phyloP scores from a whole-genome alignment of 2,888 invertebrate species.

The Cataglyphis rosenhaueri region DNA sequence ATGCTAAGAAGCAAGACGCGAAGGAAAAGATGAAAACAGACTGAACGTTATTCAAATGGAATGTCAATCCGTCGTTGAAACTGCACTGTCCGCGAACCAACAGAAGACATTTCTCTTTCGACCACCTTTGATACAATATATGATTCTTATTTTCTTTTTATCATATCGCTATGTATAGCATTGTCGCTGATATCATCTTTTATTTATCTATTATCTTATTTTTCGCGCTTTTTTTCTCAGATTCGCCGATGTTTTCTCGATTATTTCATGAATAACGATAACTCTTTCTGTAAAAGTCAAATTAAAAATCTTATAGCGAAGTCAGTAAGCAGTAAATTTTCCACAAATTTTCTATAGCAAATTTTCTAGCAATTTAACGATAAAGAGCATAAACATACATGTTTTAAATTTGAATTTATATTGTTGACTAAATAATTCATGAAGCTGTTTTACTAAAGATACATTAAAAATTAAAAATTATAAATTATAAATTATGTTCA shows the following conservation, averaged over 20 bases:
- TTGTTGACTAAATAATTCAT: background rate
- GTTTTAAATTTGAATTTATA: too few relatives aligned
- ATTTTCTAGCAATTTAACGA: background rate
- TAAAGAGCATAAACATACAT: background rate
- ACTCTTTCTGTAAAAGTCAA: background rate
- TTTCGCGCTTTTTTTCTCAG: constrained; percentile 17
- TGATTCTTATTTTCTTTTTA: constrained; percentile 70
- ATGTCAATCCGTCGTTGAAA: constrained; percentile 78
- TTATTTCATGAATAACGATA: background rate
- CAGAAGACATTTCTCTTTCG: constrained; percentile 81
- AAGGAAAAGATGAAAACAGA: constrained; percentile 37
- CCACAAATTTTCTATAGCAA: background rate
- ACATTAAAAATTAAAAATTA: background rate
- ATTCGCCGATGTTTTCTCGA: background rate
- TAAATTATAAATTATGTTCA: background rate
- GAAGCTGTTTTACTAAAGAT: background rate
- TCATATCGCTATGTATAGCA: constrained; percentile 16
- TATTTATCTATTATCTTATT: constrained; percentile 32
- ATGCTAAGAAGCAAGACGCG: constrained; percentile 13
- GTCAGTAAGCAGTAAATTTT: background rate
- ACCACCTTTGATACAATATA: constrained; percentile 78
- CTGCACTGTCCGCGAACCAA: constrained; percentile 73
- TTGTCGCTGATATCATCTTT: constrained; percentile 15
- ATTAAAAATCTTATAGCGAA: background rate
- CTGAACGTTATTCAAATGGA: constrained; percentile 79